Evolutionary conservation across 2,888 invertebrate species (phyloP).

Genomic region (Cryptocheilus praepositus): DNA sequence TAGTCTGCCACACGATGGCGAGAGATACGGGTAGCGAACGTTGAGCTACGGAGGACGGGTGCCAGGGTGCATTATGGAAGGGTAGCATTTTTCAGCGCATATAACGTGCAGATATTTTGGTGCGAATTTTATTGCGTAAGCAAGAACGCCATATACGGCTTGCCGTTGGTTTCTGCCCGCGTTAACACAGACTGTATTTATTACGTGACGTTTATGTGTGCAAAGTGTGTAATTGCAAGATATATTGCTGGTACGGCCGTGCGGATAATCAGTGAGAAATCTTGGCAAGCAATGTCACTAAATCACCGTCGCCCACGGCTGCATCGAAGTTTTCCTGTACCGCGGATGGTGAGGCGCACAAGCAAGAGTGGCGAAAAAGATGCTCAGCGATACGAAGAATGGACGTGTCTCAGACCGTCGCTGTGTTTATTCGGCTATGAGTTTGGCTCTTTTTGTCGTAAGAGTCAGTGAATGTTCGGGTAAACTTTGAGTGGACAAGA

Average conservation of each 20-base stretch:
- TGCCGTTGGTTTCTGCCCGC: neutral
- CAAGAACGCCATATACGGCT: neutral
- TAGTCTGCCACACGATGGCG: conserved; percentile 7
- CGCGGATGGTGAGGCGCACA: neutral
- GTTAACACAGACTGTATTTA: conserved; percentile 22
- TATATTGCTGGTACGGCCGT: conserved; percentile 19
- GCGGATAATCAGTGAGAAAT: conserved; percentile 36
- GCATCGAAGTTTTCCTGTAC: conserved; percentile 20
- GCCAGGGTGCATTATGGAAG: neutral
- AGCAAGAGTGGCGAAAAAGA: conserved; percentile 16
- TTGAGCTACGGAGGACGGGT: conserved; percentile 14
- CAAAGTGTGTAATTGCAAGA: conserved; percentile 33
- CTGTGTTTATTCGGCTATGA: too few relatives aligned
- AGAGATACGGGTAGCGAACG: conserved; percentile 22
- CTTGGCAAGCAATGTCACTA: conserved; percentile 26
- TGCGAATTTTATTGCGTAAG: conserved; percentile 23
- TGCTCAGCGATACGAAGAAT: conserved; percentile 2
- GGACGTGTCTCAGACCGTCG: neutral
- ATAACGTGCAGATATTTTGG: conserved; percentile 1
- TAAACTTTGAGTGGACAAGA: too few relatives aligned
- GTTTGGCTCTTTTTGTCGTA: too few relatives aligned
- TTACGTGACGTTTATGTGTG: conserved; percentile 28
- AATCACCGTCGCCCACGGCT: conserved; percentile 42
- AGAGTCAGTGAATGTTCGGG: too few relatives aligned
- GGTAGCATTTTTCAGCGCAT: neutral